Base-by-base conservation (phyloP, 2,113 vertebrate species). In the Patagioenas fasciata region DNA sequence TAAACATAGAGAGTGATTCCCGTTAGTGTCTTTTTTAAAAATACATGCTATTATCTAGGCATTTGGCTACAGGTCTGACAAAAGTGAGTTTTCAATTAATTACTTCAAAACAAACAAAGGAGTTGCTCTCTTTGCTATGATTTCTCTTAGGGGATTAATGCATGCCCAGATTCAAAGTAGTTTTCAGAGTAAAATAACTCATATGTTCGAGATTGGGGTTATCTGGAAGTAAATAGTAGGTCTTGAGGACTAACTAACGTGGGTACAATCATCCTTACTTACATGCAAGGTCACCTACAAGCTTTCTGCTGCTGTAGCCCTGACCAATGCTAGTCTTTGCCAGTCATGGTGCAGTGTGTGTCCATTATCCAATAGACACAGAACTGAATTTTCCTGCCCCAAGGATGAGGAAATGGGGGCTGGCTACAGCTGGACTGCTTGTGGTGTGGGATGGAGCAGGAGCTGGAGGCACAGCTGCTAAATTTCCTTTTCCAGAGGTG, bases 101-200 rank as follows among this genome's bases (percentile, higher is more conserved):
- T 85, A 71, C 31, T 91, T 84, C 61, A 87, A 91, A 71, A 17
- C 9, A 72, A 94, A 20, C 19, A 91, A 85, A 61, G 19, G 29
- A 61, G 4, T 91, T 62, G 31, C 28, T 83, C 44, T 92, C 24
- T 72, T 89, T 79, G 47, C 62, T 74, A 61, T 40, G 47, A 83
- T 65, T 95, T 40, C 26, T 91, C 71, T 77, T 42, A 65, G 57
- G 42, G 82, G 19, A 87, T 67, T 50, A 88, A 11, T 54, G 15
- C 32, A 64, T 66, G 10, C 15, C 5, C 6, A 14, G 57, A 66
- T 77, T 85, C 57, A 73, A 79, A 91, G 70, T 10, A 36, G 6
- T 57, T 93, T 62, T 94, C n/a, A 77, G 58, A 80, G n/a, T 74
- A 86, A 92, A 88, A 79, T 38, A 72, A n/a, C 10, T 93, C 17